Base-by-base conservation (phyloP, 2,888 invertebrate species). In the Drosophila prostipennis region DNA sequence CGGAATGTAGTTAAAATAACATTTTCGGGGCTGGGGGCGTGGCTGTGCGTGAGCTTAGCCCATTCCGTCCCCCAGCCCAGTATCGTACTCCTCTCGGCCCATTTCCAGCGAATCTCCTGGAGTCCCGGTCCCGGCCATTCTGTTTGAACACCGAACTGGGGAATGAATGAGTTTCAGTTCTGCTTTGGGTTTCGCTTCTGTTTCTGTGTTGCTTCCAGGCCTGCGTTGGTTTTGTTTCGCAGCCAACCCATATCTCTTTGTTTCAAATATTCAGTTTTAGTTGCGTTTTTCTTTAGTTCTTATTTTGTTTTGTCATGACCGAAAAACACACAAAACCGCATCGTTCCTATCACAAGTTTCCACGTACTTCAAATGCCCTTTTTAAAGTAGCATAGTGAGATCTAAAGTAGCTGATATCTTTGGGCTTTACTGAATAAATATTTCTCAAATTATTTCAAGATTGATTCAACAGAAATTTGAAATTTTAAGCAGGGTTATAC, bases 1-100 rank as follows among this genome's bases (percentile, higher is more conserved):
- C 70, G 67, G 81, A 81, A 68, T 74, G 69, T 87, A 65, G 85
- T 84, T 81, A 81, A 84, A 81, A 87, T 76, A 78, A 72, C 78
- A 80, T 74, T 81, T 79, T 71, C 34, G 71, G 77, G 56, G 58
- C 59, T 46, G 54, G 53, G 48, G 54, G 46, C 73, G 71, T 60
- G 42, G 42, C 61, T 72, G 69, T 80, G 86, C 87, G 80, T 80
- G 84, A 67, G 84, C 68, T 86, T 56, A 32, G 83, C 45, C 83
- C 86, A 80, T 86, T 85, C 72, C 75, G 46, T 63, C 36, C 40
- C 23, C 49, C 36, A 43, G 36, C 26, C 45, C 55, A 16, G 10
- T n/a, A 45, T 49, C 29, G 14, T 39, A 52, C 43, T 14, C 58
- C 40, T 40, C 46, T 37, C 42, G 53, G 26, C 56, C 43, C 53